Conservation (phyloP, 2,888 invertebrate species). For the Melipona bicolor region DNA sequence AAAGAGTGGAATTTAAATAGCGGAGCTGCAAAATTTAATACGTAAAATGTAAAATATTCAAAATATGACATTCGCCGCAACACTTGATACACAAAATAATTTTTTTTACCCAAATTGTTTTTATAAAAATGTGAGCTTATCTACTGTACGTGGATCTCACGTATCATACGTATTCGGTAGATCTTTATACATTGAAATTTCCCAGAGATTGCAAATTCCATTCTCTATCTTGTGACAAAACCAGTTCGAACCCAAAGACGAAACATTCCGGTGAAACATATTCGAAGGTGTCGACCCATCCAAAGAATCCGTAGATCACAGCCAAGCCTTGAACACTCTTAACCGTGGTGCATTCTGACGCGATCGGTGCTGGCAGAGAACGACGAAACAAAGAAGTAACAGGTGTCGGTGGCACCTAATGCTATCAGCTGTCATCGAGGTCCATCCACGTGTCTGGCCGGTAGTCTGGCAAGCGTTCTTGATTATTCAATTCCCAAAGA, state of each 20-base stretch:
- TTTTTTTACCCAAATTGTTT: no score
- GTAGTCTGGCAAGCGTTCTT: constrained; percentile 49
- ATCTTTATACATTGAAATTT: no score
- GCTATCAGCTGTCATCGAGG: constrained; percentile 39
- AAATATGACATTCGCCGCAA: no score
- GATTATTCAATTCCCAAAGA: constrained; percentile 50
- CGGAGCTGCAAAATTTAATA: no score
- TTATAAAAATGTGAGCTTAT: no score
- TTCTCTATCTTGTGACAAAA: not conserved
- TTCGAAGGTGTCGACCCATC: not conserved
- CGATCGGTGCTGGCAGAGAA: constrained; percentile 39
- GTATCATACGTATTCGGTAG: no score
- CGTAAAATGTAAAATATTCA: no score
- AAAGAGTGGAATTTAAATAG: no score
- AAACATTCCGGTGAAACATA: not conserved
- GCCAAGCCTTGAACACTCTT: constrained; percentile 23
- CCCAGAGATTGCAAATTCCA: not conserved
- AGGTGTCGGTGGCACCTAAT: constrained; percentile 48
- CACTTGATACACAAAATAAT: no score
- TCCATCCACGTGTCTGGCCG: constrained; percentile 52
- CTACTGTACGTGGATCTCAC: no score
- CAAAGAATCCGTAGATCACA: not conserved
- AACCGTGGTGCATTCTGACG: constrained; percentile 18
- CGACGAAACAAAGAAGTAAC: constrained; percentile 31
- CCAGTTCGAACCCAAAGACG: not conserved